Base-by-base conservation (phyloP, 2,797 vertebrate species). In the Allobates femoralis region DNA sequence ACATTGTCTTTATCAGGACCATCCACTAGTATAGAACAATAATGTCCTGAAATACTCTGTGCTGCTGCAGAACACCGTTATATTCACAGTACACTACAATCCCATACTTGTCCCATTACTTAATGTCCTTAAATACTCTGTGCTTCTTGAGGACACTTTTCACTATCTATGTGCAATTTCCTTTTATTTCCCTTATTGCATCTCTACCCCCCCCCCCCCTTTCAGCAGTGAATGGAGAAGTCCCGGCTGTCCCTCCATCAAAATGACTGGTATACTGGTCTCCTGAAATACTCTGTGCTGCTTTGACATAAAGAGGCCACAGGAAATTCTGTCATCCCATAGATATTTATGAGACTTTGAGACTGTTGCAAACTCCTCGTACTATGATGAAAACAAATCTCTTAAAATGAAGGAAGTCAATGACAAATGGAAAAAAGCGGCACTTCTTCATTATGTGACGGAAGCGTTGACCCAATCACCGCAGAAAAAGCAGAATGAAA, bases 211-310 rank as follows among this genome's bases (percentile, higher is more conserved):
- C 2, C 37, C 50, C 8, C 3, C 2, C 50, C 5, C 50, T 51
- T 10, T 4, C 50, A 51, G 37, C 37, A 2, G 1, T 51, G 56
- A 26, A 30, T 18, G 3, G 16, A 67, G 26, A 41, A 3, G 12
- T 46, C 19, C 23, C 37, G 0, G 12, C 2, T 21, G 21, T 21
- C 71, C 37, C 2, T 5, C 23, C 30, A 1, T 18, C 64, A 28
- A 11, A 34, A 19, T n/a, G 30, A 69, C 37, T 26, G 21, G 5
- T 18, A 21, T 4, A 21, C 26, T 21, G 0, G 0, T 21, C 8
- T 55, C 18, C 75, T 55, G 8, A 77, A 77, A 77, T 30, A 23
- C 75, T 77, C 50, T 56, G 51, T 77, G 75, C 75, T 77, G 26
- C 75, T 56, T 6, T 75, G 73, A 16, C 15, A 18, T 28, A 26